Conservation (phyloP, 2,888 invertebrate genomes). For the Abscondita cerata region DNA sequence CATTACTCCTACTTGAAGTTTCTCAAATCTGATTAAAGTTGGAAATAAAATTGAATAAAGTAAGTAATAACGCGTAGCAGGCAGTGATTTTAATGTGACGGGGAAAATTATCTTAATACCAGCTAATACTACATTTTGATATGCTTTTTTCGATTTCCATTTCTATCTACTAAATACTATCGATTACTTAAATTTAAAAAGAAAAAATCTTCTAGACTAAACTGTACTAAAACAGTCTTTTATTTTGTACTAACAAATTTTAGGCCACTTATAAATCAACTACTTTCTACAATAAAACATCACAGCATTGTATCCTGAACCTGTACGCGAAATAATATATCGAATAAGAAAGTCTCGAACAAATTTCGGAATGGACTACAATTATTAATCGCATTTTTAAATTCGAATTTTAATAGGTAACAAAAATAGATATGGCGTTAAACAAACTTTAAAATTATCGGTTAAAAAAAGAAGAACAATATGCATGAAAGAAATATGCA, state of each 20-base stretch:
- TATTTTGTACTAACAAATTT: constrained; percentile 30
- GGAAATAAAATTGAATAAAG: constrained; percentile 16
- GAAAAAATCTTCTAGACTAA: constrained; percentile 36
- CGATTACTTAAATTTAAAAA: constrained; percentile 22
- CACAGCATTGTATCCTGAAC: constrained; percentile 45
- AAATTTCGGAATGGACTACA: constrained; percentile 4
- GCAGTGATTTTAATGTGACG: constrained; percentile 42
- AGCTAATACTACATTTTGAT: constrained; percentile 17
- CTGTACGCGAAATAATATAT: constrained; percentile 20
- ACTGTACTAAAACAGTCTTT: constrained; percentile 47
- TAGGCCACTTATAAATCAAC: constrained; percentile 27
- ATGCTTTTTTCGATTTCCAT: constrained; percentile 22
- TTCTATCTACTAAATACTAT: constrained; percentile 22
- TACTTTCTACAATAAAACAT: constrained; percentile 40
- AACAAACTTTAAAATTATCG: no score
- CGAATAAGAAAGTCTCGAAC: not conserved
- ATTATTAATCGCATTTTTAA: not conserved
- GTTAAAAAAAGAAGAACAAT: no score
- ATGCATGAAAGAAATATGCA: no score
- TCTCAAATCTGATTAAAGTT: constrained; percentile 15
- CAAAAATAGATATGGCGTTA: no score
- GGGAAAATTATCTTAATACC: constrained; percentile 26
- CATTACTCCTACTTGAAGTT: constrained; percentile 19
- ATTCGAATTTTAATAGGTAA: no score
- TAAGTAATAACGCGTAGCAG: constrained; percentile 37